Conservation (phyloP, 2,797 vertebrate species). For the Etheostoma perlongum region DNA sequence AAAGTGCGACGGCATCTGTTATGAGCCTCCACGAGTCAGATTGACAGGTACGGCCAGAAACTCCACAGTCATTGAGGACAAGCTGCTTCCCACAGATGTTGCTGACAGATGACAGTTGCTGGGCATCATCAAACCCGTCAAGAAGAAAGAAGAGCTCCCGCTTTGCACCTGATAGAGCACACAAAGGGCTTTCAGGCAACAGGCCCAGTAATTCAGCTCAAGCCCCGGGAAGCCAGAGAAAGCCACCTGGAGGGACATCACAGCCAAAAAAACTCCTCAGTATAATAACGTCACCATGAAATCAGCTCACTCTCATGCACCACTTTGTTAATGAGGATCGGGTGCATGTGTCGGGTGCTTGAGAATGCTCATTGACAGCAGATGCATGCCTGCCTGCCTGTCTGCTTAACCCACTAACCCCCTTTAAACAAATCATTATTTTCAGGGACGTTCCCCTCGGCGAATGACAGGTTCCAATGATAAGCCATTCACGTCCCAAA, state of each 20-base stretch:
- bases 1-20: conserved; percentile 70
- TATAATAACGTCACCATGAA: conserved; percentile 26
- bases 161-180: conserved; percentile 55
- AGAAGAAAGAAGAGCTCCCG: conserved; percentile 53
- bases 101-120: conserved; percentile 81
- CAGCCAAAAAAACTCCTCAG: conserved; percentile 37
- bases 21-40: conserved; percentile 60
- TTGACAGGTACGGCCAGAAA: conserved; percentile 75
- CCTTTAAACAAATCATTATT: conserved; percentile 38
- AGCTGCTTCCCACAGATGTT: conserved; percentile 84
- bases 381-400: conserved; percentile 27
- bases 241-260: conserved; percentile 52
- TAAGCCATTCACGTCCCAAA: conserved; percentile 35
- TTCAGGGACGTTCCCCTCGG: conserved; percentile 37
- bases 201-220: conserved; percentile 53
- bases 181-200: conserved; percentile 54
- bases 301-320: conserved; percentile 26
- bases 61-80: conserved; percentile 70
- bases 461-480: conserved; percentile 35
- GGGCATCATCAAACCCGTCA: conserved; percentile 68
- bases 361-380: conserved; percentile 35
- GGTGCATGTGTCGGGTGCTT: conserved; percentile 6
- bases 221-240: conserved; percentile 37
- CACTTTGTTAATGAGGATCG: conserved; percentile 44
- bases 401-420: conserved; percentile 19